phyloP scores from a whole-genome alignment of 1,140 invertebrate species.

The Bilobella aurantiaca region DNA sequence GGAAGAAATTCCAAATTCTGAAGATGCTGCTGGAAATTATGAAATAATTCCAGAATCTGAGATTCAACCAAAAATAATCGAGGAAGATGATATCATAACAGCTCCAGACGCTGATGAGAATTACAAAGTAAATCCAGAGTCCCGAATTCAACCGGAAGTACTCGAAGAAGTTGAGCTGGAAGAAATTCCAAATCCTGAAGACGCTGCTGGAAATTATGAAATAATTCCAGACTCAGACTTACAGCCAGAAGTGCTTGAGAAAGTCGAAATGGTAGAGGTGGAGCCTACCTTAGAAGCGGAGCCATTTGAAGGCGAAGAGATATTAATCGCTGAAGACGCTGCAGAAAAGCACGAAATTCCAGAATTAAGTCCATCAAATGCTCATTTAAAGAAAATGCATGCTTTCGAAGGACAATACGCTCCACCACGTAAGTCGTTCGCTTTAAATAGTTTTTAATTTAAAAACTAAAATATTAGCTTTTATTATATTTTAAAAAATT shows the following conservation, averaged over 20 bases:
- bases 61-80: too few relatives aligned
- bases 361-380: too few relatives aligned
- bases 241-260: neutral
- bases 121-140: neutral
- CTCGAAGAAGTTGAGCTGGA: neutral
- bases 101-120: neutral
- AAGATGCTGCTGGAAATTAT: neutral
- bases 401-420: too few relatives aligned
- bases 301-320: too few relatives aligned
- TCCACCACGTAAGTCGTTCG: too few relatives aligned
- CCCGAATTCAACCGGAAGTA: neutral
- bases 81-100: neutral
- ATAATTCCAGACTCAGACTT: too few relatives aligned
- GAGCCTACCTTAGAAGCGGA: neutral
- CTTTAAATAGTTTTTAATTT: too few relatives aligned
- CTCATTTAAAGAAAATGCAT: too few relatives aligned
- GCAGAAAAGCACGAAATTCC: too few relatives aligned
- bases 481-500: too few relatives aligned
- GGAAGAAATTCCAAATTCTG: neutral
- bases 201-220: too few relatives aligned
- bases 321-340: neutral
- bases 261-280: neutral
- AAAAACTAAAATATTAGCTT: too few relatives aligned
- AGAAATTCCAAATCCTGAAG: neutral
- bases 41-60: neutral